A percentile compares a stretch with the other conserved stretches of the same genome.
phyloP scores from a whole-genome alignment of 2,888 invertebrate genomes.

The Papilio elwesi region DNA sequence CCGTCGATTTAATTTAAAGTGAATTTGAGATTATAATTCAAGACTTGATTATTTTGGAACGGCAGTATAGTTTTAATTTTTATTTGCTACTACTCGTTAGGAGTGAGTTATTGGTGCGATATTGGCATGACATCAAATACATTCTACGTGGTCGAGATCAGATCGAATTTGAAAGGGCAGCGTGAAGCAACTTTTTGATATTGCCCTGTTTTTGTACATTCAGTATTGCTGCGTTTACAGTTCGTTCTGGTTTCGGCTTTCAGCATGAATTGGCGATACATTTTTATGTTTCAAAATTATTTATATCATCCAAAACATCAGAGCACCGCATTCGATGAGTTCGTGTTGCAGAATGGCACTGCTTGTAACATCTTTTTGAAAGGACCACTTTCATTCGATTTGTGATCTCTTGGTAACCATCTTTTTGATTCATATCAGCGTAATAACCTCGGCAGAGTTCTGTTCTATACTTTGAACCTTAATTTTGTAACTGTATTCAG shows the following conservation, averaged over 20 bases:
- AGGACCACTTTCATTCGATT: not conserved
- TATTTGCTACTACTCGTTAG: slow-evolving; percentile 58
- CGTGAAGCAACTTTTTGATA: not conserved
- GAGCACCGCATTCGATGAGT: slow-evolving; percentile 37
- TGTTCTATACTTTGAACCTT: too few relatives aligned
- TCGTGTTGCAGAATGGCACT: slow-evolving; percentile 27
- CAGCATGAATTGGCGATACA: slow-evolving; percentile 36
- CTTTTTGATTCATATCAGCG: too few relatives aligned
- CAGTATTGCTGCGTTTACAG: not conserved
- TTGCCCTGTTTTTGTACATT: not conserved
- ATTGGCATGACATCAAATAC: slow-evolving; percentile 55
- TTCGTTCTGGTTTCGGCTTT: slow-evolving; percentile 19
- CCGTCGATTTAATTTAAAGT: slow-evolving; percentile 29
- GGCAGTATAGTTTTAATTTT: slow-evolving; percentile 46
- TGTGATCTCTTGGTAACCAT: slow-evolving; percentile 52
- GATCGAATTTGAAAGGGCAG: slow-evolving; percentile 1
- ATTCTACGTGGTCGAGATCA: slow-evolving; percentile 1
- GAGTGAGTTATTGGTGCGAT: slow-evolving; percentile 53
- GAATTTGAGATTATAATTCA: slow-evolving; percentile 15
- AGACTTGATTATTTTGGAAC: slow-evolving; percentile 21
- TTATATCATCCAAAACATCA: slow-evolving; percentile 30
- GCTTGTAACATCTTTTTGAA: slow-evolving; percentile 14
- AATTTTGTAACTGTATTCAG: too few relatives aligned
- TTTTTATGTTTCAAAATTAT: slow-evolving; percentile 30
- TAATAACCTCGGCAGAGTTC: not conserved